Evolutionary conservation across 1,140 invertebrate genomes (phyloP), one percentile per base, ranked within the genome.

Genomic region (Zaprionus vittiger): DNA sequence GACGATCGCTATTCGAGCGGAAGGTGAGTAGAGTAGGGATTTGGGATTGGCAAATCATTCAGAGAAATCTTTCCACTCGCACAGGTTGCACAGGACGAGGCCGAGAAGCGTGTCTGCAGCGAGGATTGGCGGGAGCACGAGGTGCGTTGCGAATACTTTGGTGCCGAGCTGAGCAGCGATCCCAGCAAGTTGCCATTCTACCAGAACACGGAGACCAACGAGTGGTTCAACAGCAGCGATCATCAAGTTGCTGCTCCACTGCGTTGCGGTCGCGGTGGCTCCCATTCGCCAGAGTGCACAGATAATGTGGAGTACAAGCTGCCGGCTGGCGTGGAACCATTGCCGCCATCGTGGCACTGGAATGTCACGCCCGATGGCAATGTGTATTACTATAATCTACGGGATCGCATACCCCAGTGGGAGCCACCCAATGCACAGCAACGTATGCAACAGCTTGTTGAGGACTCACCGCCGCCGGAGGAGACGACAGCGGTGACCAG

Each of bases 361-460:
- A 96, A 97, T 0, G 94, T 95, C 54, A 97, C 98, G 0, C 87
- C 94, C 20, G 95, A 97, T 52, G 98, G 98, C 2, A 94, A 97
- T 70, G 95, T 95, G 0, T 99, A 99, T 92, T 99, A 98, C 93
- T 99, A 98, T 93, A 97, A 99, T 92, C 94, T 96, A 0, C 96
- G 96, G 79, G 95, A 96, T 26, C 95, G 97, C 64, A 94, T 96
- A 82, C 95, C 97, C 2, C 98, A 98, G 91, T 99, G 98, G 98
- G 94, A 96, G 68, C 97, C 97, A 28, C 98, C 98, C 0, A 94
- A 94, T 44, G 52, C 80, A 0, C 62, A 78, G 22, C 83, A 91
- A 41, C 81, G 85, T 0, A 65, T 80, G 3, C 59, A 93, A 31
- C 64, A 83, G 72, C 28, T 93, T 75, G n/a, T 80, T 4, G 57